phyloP scores from a whole-genome alignment of 2,797 vertebrate species.

The Pangasius mekongensis region DNA sequence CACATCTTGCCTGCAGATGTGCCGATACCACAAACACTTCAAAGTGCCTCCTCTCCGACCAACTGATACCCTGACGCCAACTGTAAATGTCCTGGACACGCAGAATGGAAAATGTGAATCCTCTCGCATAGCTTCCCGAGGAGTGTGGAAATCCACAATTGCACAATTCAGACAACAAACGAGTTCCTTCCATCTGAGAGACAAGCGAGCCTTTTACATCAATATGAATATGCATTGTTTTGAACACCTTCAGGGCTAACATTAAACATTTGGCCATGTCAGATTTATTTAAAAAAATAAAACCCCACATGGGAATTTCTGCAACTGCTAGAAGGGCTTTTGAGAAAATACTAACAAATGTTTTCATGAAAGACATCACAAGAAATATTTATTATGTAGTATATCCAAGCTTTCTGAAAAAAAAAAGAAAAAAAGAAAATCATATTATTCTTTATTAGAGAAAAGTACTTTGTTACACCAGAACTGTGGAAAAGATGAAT shows the following conservation, averaged over 20 bases:
- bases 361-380: background rate
- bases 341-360: conserved; percentile 2
- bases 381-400: background rate
- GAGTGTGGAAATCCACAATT: conserved; percentile 42
- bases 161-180: conserved; percentile 34
- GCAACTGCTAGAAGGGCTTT: background rate
- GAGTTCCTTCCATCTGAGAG: conserved; percentile 17
- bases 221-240: conserved; percentile 46
- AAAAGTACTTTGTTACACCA: background rate
- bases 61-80: conserved; percentile 96
- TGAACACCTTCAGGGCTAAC: conserved; percentile 33
- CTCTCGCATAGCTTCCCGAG: conserved; percentile 60
- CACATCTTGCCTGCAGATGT: conserved; percentile 99
- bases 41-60: conserved; percentile 96
- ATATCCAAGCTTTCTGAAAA: background rate
- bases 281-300: background rate
- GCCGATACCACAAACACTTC: conserved; percentile 95
- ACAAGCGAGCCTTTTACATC: conserved; percentile 15
- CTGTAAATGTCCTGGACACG: conserved; percentile 98
- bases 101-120: conserved; percentile 92
- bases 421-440: background rate
- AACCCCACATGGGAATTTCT: background rate
- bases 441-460: background rate
- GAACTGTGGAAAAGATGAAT: too few relatives aligned
- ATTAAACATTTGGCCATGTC: background rate